phyloP scores from a whole-genome alignment of 2,888 invertebrate genomes.

The Mactromeris polynyma region DNA sequence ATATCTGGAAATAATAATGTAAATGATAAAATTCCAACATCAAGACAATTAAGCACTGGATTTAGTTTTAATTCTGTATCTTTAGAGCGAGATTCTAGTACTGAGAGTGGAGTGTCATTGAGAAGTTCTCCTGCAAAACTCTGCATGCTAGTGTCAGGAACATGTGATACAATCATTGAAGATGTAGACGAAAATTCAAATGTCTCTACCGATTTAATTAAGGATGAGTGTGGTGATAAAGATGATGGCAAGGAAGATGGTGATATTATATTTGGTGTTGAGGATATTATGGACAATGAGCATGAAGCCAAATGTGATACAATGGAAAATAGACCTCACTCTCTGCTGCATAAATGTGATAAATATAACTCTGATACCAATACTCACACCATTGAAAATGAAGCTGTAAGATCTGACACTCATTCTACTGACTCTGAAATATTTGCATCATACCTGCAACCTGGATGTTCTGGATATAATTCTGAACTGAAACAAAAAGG shows the following conservation, averaged over 20 bases:
- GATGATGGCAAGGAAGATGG: neutral
- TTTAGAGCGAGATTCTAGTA: constrained; percentile 44
- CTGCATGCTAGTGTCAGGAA: constrained; percentile 18
- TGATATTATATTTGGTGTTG: constrained; percentile 37
- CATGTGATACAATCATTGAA: constrained; percentile 44
- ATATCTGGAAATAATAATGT: neutral
- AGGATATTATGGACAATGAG: constrained; percentile 24
- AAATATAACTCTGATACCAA: neutral
- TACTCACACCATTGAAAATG: neutral
- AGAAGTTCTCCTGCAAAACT: constrained; percentile 23
- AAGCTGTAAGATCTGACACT: neutral
- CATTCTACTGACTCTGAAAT: neutral
- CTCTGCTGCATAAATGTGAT: neutral
- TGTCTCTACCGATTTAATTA: neutral
- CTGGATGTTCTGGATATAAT: neutral
- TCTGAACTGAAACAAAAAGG: neutral
- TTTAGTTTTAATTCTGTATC: constrained; percentile 50
- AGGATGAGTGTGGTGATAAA: constrained; percentile 17
- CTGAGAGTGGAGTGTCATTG: constrained; percentile 43
- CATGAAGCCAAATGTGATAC: neutral
- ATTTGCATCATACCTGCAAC: neutral
- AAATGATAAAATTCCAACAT: constrained; percentile 30
- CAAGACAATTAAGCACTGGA: constrained; percentile 71
- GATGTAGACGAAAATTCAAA: constrained; percentile 20
- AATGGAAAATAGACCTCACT: neutral